Base-by-base conservation (phyloP, 2,888 invertebrate species). In the Andrena bucephala region DNA sequence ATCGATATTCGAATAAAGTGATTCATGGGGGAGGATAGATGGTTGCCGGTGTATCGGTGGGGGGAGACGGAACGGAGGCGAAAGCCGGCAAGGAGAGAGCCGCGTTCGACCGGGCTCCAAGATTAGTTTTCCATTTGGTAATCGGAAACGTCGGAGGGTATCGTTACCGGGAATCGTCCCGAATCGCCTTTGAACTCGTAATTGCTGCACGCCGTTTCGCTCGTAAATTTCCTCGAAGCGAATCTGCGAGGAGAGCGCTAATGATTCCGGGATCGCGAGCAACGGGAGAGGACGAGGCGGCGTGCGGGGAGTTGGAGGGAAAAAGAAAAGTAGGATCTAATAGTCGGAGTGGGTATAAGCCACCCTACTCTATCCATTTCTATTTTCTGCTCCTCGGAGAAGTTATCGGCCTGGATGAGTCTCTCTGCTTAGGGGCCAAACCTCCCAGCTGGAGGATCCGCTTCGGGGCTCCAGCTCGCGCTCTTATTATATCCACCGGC, bases 401-500 rank as follows among this genome's bases (percentile, higher is more conserved):
- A 85, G 86, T 84, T 86, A 84, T 84, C 83, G 85, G 85, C 74
- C 76, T 80, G 77, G 81, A 81, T 69, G 77, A 81, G 75, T 72
- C 69, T 69, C 50, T 36, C 42, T 42, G 77, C 62, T 73, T 73
- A 67, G 62, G 77, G 73, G 77, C 50, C 48, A 57, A 54, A 66
- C 31, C 42, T 63, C 57, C 67, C 42, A 48, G 59, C 54, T 31
- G 13, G 36, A 20, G 54, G 66, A 62, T 57, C 36, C 27, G 42
- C 42, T 42, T 42, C 42, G 4, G 42, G 42, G 42, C 42, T 42
- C 42, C 42, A 42, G 42, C 42, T 13, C 33, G 77, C 27, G 77
- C 65, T 82, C 82, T 84, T 88, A 89, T 91, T 90, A 91, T 87
- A 89, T 89, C 88, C 89, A 90, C 90, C 16, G 87, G 87, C 83